Evolutionary conservation across 2,888 invertebrate species (phyloP), one percentile per base, ranked within the genome.

Genomic region (Cosmia trapezina): DNA sequence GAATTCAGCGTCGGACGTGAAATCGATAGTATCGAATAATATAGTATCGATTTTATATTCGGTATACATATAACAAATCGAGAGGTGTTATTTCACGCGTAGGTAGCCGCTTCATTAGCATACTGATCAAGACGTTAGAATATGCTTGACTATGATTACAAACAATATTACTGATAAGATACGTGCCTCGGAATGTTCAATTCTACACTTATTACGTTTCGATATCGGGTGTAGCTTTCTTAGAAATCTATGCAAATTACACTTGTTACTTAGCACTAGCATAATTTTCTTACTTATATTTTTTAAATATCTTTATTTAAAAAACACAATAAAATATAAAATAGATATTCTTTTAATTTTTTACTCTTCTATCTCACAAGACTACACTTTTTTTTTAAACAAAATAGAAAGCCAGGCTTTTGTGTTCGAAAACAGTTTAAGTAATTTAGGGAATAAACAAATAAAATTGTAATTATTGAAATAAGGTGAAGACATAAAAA

Each of bases 111-210:
- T 66, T 84, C 77, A 87, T 88, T 88, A 86, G 62, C 87, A 87
- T 88, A 84, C 70, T 80, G 83, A 87, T 85, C 80, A 88, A 87
- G 86, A 82, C 78, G 76, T 86, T 84, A 80, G 79, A 77, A 78
- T 83, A 79, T 70, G 70, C 67, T 78, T 77, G 77, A 71, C 66
- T 84, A 78, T 76, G 75, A 81, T 83, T 83, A 85, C 76, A 79
- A 65, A 56, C 77, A 68, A 80, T 83, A 80, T 63, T 67, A 68
- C 65, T 53, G 85, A 85, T 78, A 85, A 78, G 68, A 78, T 73
- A 71, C 51, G 17, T 54, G 51, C 53, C n/a, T 73, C 17, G 57
- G 76, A 80, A 78, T 78, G 72, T 86, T 75, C 6, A 45, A 64
- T 70, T 76, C 68, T 66, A 73, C 43, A 77, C 41, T 65, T 72